Evolutionary conservation across 2,888 invertebrate genomes (phyloP).

Genomic region (Girardia tigrina): DNA sequence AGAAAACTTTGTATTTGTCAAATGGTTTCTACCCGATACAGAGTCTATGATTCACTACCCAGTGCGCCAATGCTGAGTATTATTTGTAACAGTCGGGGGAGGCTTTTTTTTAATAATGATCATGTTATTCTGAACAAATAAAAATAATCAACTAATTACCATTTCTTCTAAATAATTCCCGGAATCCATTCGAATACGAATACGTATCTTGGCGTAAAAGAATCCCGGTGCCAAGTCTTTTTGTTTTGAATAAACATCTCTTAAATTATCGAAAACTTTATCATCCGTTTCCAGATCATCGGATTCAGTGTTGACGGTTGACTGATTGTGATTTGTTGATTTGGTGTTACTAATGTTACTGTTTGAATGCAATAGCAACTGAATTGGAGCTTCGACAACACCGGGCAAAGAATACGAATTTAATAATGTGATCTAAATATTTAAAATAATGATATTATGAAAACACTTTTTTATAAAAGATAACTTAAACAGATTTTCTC

Average conservation of each 20-base stretch:
- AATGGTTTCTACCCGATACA: too few relatives aligned
- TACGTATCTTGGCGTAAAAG: not conserved
- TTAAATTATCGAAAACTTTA: constrained; percentile 1
- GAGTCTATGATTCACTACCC: too few relatives aligned
- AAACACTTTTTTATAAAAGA: too few relatives aligned
- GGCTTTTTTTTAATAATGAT: too few relatives aligned
- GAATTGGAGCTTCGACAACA: constrained; percentile 1
- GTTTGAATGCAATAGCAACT: not conserved
- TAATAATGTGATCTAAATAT: constrained; percentile 10
- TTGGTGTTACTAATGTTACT: not conserved
- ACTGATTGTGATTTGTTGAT: not conserved
- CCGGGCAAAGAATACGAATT: not conserved
- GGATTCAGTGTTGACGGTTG: not conserved
- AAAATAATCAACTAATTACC: not conserved
- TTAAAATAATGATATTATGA: too few relatives aligned
- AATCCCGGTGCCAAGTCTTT: constrained; percentile 13
- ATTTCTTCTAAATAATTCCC: constrained; percentile 2
- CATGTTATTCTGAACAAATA: too few relatives aligned
- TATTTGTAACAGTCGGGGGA: too few relatives aligned
- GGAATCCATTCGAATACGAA: constrained; percentile 7
- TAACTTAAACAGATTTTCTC: too few relatives aligned
- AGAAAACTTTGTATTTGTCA: too few relatives aligned
- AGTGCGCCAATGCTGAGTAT: too few relatives aligned
- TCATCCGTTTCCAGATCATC: constrained; percentile 5
- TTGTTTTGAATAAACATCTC: constrained; percentile 8